Conservation (phyloP, 2,888 invertebrate genomes). For the Agonum fuliginosum region DNA sequence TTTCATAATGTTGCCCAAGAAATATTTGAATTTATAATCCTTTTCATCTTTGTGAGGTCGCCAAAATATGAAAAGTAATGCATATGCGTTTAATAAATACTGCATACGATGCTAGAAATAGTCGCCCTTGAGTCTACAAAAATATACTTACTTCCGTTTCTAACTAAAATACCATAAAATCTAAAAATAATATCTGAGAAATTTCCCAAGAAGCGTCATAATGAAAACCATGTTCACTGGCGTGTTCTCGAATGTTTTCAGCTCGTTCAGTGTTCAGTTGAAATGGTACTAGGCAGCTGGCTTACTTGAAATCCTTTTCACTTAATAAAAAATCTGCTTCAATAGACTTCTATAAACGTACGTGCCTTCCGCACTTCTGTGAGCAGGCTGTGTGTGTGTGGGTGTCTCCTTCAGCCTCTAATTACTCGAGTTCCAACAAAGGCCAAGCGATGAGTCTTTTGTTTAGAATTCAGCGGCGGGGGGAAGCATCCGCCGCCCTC, state of each 20-base stretch:
- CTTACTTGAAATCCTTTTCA: slow-evolving; percentile 38
- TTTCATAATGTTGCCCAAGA: too few species aligned
- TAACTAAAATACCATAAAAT: slow-evolving; percentile 30
- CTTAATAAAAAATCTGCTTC: slow-evolving; percentile 34
- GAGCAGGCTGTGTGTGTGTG: slow-evolving; percentile 20
- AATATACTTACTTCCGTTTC: slow-evolving; percentile 25
- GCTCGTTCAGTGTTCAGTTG: too few species aligned
- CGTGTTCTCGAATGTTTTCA: not conserved
- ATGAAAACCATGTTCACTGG: slow-evolving; percentile 16
- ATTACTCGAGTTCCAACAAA: slow-evolving; percentile 47
- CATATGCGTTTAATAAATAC: not conserved
- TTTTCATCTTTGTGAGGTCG: too few species aligned
- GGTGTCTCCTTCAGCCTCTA: slow-evolving; percentile 30
- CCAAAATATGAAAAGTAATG: too few species aligned
- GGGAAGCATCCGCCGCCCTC: slow-evolving; percentile 55
- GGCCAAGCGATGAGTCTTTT: slow-evolving; percentile 48
- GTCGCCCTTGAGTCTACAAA: slow-evolving; percentile 20
- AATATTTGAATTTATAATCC: too few species aligned
- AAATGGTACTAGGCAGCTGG: not conserved
- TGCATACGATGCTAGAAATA: too few species aligned
- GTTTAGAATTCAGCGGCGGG: slow-evolving; percentile 43
- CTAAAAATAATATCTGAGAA: slow-evolving; percentile 28
- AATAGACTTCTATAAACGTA: slow-evolving; percentile 11
- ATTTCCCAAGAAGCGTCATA: slow-evolving; percentile 5
- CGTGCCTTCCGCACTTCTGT: slow-evolving; percentile 5